Base-by-base conservation (phyloP, 2,888 invertebrate genomes). In the Phalera bucephala region DNA sequence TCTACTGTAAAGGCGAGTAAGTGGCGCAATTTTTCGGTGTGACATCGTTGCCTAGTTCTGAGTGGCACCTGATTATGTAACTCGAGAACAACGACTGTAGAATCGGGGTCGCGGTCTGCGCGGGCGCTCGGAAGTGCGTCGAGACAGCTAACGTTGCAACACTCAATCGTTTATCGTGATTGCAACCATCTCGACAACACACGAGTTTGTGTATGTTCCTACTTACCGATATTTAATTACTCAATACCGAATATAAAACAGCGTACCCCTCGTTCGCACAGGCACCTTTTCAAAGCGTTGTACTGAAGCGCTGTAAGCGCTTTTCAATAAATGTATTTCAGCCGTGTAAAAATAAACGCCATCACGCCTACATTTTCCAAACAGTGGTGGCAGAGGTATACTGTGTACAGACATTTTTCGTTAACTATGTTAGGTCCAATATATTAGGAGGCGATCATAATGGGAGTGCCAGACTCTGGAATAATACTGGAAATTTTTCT, bases 41-140 rank as follows among this genome's bases (percentile, higher is more conserved):
- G 88, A 88, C 89, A 89, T 87, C 83, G 80, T 89, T 88, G 84
- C 89, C 89, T 88, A 88, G 85, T 85, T 89, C 62, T 77, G 72
- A 80, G 72, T 79, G 77, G 77, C 79, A 80, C 74, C 72, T 64
- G 74, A 72, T 88, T 88, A 89, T 88, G 86, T 88, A 89, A 89
- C 67, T 61, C 60, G 70, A 82, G 80, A 84, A 84, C 79, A 86
- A 85, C 84, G 69, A 64, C 68, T 57, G 68, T 63, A 64, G 75
- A 80, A 89, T 80, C 78, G 85, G 79, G 88, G 88, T 78, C 86
- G 79, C 73, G 71, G 69, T 67, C 74, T 69, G 70, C 62, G 58
- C 78, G 75, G 80, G 71, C 74, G 72, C 59, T 75, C 75, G 76
- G 76, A 76, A 76, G 73, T 75, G 74, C 74, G 75, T 74, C 62